phyloP scores from a whole-genome alignment of 2,888 invertebrate species.

The Alviniconcha strummeri region DNA sequence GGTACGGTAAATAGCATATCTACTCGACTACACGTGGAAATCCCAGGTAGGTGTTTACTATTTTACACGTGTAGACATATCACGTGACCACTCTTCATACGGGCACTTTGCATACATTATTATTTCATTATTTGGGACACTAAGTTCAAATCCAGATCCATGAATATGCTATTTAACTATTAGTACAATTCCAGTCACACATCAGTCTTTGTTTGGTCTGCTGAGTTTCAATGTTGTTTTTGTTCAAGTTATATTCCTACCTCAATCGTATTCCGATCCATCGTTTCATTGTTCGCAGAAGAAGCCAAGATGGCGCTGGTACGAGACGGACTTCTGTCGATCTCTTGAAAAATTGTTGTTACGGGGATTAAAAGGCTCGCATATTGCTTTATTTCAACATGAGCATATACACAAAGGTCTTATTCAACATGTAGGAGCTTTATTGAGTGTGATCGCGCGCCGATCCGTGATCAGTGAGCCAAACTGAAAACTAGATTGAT shows the following conservation, averaged over 20 bases:
- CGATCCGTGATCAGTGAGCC: too few species aligned
- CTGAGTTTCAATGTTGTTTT: too few species aligned
- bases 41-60: not conserved
- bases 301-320: conserved; percentile 2
- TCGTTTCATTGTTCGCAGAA: not conserved
- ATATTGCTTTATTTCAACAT: not conserved
- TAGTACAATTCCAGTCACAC: too few species aligned
- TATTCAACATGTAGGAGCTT: not conserved
- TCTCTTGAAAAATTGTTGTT: not conserved
- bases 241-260: too few species aligned
- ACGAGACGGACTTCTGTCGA: not conserved
- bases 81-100: not conserved
- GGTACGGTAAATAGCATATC: too few species aligned
- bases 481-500: too few species aligned
- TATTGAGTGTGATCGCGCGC: too few species aligned
- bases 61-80: not conserved
- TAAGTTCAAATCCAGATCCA: too few species aligned
- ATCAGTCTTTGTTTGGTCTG: too few species aligned
- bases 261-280: not conserved
- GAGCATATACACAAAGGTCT: not conserved
- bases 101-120: conserved; percentile 6
- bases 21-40: too few species aligned
- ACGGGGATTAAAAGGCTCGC: not conserved
- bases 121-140: not conserved
- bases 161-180: too few species aligned